phyloP scores from a whole-genome alignment of 2,797 vertebrate genomes.

The Lerista edwardsae region DNA sequence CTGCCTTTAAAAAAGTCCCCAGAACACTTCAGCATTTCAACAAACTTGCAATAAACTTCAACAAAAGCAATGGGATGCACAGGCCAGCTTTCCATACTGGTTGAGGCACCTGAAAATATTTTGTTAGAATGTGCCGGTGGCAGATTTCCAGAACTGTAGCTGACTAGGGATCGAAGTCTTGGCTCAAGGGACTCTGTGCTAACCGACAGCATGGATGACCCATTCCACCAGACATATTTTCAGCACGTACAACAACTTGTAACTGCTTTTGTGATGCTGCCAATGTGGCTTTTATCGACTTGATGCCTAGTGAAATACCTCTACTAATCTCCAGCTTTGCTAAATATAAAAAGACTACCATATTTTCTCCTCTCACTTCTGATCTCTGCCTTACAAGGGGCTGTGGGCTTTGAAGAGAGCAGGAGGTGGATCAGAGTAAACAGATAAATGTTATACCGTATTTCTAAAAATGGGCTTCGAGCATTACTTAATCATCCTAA shows the following conservation, averaged over 20 bases:
- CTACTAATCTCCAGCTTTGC: no score
- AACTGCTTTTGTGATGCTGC: background rate
- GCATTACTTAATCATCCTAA: no score
- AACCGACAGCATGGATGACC: background rate
- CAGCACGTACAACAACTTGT: background rate
- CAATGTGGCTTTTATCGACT: no score
- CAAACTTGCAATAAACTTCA: no score
- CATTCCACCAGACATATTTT: background rate
- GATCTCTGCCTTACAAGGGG: no score
- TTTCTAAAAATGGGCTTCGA: no score
- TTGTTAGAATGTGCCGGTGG: background rate
- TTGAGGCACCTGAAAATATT: background rate
- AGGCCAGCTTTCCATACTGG: background rate
- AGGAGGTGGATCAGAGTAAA: no score
- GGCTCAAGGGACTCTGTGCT: background rate
- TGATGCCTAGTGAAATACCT: no score
- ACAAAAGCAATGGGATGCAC: background rate
- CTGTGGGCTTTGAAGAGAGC: no score
- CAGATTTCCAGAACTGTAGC: background rate
- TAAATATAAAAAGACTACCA: no score
- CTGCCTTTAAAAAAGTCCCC: background rate
- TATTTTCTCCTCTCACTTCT: no score
- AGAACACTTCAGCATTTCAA: background rate
- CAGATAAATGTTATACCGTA: no score
- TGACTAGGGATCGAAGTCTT: background rate